A percentile compares a stretch with the other conserved stretches of the same genome.
Conservation (phyloP, 2,888 invertebrate species). For the Microplitis deprimator region DNA sequence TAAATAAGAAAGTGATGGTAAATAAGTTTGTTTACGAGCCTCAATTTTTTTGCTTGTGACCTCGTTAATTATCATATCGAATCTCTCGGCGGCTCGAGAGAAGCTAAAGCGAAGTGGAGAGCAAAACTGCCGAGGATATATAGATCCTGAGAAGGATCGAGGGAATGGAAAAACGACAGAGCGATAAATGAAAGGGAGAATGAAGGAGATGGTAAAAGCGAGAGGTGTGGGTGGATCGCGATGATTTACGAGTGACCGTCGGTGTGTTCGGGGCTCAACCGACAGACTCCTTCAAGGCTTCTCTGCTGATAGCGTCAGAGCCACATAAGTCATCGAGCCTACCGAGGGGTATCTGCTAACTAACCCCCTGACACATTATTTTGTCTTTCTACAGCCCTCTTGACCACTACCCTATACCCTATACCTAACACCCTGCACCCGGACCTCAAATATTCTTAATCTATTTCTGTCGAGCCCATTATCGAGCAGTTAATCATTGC, state of each 20-base stretch:
- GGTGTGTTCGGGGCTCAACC: constrained; percentile 62
- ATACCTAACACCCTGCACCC: constrained; percentile 49
- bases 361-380: constrained; percentile 43
- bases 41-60: constrained; percentile 40
- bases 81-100: constrained; percentile 52
- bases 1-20: no score
- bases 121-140: constrained; percentile 24
- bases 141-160: constrained; percentile 29
- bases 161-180: constrained; percentile 42
- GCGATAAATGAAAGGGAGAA: constrained; percentile 45
- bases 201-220: constrained; percentile 49
- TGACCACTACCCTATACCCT: constrained; percentile 38
- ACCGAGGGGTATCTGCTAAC: constrained; percentile 61
- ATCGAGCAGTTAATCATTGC: constrained; percentile 69
- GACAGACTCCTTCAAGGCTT: constrained; percentile 67
- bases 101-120: constrained; percentile 32
- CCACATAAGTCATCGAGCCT: constrained; percentile 71
- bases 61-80: constrained; percentile 69
- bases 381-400: constrained; percentile 35
- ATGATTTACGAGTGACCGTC: constrained; percentile 69
- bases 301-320: constrained; percentile 70
- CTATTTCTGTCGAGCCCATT: constrained; percentile 67
- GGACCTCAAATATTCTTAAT: constrained; percentile 62
- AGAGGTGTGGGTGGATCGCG: constrained; percentile 65
- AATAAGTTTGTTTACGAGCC: no score